Evolutionary conservation across 1,140 invertebrate species (phyloP).

Genomic region (Bradynema listronoti): DNA sequence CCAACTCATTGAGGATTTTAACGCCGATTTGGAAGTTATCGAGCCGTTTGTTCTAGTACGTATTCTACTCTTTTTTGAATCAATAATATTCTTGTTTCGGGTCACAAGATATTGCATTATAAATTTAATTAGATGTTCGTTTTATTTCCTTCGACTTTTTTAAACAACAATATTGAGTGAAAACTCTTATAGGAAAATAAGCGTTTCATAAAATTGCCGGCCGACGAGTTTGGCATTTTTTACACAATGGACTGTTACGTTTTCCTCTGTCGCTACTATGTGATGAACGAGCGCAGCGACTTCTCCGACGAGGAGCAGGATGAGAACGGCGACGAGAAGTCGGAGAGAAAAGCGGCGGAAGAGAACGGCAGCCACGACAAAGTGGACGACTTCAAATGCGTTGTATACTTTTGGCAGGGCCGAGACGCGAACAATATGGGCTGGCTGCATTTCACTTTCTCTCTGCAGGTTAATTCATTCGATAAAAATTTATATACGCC

Average conservation of each 20-base stretch:
- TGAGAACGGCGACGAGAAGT: conserved; percentile 64
- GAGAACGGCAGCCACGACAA: conserved; percentile 70
- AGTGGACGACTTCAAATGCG: conserved; percentile 85
- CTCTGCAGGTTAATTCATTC: conserved; percentile 59
- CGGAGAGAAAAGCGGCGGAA: background rate
- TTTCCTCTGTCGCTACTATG: conserved; percentile 89
- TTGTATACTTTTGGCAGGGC: conserved; percentile 99
- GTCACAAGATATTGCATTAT: no score
- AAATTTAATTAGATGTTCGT: no score
- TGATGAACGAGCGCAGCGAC: conserved; percentile 64
- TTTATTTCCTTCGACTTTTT: no score
- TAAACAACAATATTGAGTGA: background rate
- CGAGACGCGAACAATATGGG: conserved; percentile 95
- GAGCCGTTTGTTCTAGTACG: conserved; percentile 84
- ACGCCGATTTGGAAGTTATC: conserved; percentile 90
- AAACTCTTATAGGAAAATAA: conserved; percentile 65
- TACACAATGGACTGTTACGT: conserved; percentile 94
- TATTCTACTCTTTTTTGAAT: no score
- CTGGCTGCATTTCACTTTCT: conserved; percentile 97
- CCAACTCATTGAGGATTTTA: conserved; percentile 82
- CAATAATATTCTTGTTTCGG: no score
- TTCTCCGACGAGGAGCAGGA: conserved; percentile 38
- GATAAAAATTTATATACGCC: background rate
- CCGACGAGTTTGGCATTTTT: conserved; percentile 86
- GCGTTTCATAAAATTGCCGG: conserved; percentile 88